Evolutionary conservation across 1,140 invertebrate species (phyloP).

Genomic region (Panagrolaimus sp.): DNA sequence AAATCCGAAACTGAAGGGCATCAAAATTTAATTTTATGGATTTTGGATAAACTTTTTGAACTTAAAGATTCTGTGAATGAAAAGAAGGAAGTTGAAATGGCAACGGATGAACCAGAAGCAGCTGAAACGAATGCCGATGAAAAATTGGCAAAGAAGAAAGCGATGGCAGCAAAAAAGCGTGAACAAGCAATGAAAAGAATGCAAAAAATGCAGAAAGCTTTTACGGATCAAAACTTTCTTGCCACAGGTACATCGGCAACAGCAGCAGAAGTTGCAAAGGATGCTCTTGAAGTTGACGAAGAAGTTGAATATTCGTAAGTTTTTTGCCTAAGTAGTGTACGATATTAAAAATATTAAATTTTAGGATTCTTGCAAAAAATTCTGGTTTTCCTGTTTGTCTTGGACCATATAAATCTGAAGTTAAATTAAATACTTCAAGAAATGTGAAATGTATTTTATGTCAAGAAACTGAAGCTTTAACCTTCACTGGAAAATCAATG

Average conservation of each 20-base stretch:
- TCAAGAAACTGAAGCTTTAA: slow-evolving; percentile 80
- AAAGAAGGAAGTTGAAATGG: background rate
- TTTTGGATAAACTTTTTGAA: slow-evolving; percentile 62
- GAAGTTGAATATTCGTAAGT: slow-evolving; percentile 37
- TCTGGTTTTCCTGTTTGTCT: slow-evolving; percentile 61
- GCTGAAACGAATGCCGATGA: background rate
- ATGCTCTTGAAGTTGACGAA: slow-evolving; percentile 29
- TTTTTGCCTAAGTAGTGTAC: background rate
- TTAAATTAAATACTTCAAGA: slow-evolving; percentile 27
- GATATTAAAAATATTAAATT: slow-evolving; percentile 11
- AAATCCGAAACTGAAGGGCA: slow-evolving; percentile 71
- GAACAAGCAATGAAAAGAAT: slow-evolving; percentile 75
- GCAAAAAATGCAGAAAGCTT: slow-evolving; percentile 82
- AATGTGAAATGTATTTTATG: slow-evolving; percentile 82
- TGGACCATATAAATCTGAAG: slow-evolving; percentile 48
- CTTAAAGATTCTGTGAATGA: slow-evolving; percentile 6
- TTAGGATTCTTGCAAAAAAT: slow-evolving; percentile 21
- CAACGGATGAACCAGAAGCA: background rate
- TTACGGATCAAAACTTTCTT: slow-evolving; percentile 85
- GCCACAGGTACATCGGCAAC: slow-evolving; percentile 11
- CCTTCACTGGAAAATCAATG: slow-evolving; percentile 63
- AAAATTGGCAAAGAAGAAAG: slow-evolving; percentile 14
- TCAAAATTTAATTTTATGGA: slow-evolving; percentile 78
- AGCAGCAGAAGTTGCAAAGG: slow-evolving; percentile 12
- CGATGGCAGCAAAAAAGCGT: slow-evolving; percentile 23